Base-by-base conservation (phyloP, 1,140 invertebrate species). In the Papilio polyxenes region DNA sequence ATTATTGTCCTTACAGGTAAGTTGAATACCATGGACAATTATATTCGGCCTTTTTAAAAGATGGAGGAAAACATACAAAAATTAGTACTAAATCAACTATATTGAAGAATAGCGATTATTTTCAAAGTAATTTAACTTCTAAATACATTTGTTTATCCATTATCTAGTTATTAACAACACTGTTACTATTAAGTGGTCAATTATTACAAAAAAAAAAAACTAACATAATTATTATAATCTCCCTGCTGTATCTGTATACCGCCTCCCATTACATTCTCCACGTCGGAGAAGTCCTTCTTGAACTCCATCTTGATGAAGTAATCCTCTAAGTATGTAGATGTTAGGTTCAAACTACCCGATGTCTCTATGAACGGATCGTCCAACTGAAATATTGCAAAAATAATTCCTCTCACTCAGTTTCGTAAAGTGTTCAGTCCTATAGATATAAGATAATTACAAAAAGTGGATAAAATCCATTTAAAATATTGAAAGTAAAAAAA, bases 271-370 rank as follows among this genome's bases (percentile, higher is more conserved):
- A 95, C 88, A 62, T 96, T 97, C 82, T 96, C 96, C 0, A 92
- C 89, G 37, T 96, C 95, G 0, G 95, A 96, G 75, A 97, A 96
- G 87, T 97, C 96, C 85, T 97, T 97, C 82, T 96, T 96, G 9
- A 96, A 95, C 65, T 95, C 91, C 74, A 96, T 92, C 79, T 95
- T 95, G 17, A 96, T 96, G 83, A 93, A 95, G 23, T 97, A 97
- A 51, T 97, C 92, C 20, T 94, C 94, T 23, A 97, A 91, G 44
- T 96, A 91, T 0, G 95, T 93, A 11, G 96, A 96, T 8, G 95
- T 95, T 13, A 97, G 88, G 69, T 96, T 93, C 7, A 96, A 83
- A 48, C 95, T 94, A 13, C 96, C 86, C 0, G 92, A 94, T 2
- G 95, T 94, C 82, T 96, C 96, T 8, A 97, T 88, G 83, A 96